Conservation (phyloP, 2,113 vertebrate species). For the Phaethon lepturus region DNA sequence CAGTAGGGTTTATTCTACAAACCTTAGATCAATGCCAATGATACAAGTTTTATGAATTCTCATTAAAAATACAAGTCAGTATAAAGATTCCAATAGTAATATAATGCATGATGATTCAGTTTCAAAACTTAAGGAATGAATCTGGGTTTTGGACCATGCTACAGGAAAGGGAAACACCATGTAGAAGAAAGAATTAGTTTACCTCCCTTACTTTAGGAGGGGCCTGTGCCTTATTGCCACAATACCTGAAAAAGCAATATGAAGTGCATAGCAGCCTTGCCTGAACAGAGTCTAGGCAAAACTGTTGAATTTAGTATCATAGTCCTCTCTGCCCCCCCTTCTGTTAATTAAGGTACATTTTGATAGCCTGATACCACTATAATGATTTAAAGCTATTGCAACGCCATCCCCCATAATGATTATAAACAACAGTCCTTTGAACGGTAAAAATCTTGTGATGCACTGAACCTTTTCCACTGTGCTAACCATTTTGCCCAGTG, state of each 20-base stretch:
- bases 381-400: slow-evolving; percentile 62
- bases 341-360: slow-evolving; percentile 26
- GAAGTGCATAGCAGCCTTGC: slow-evolving; percentile 66
- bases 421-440: neutral
- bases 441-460: neutral
- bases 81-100: slow-evolving; percentile 71
- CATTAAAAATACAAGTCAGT: slow-evolving; percentile 75
- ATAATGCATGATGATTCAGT: slow-evolving; percentile 65
- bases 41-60: slow-evolving; percentile 72
- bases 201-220: slow-evolving; percentile 57
- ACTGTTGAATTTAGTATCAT: slow-evolving; percentile 23
- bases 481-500: neutral
- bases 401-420: neutral
- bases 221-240: slow-evolving; percentile 63
- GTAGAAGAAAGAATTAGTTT: slow-evolving; percentile 36
- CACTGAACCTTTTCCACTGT: neutral
- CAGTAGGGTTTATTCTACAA: slow-evolving; percentile 76
- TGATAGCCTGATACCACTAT: neutral
- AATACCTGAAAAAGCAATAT: slow-evolving; percentile 60
- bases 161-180: slow-evolving; percentile 51
- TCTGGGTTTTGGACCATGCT: slow-evolving; percentile 65
- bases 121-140: slow-evolving; percentile 70
- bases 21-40: slow-evolving; percentile 72
- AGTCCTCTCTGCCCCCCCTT: neutral
- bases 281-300: slow-evolving; percentile 37